These are phyloP conservation scores for Bugula neritina DNA, from an alignment of 2,888 invertebrate genomes.

Conservation along the genomic window DNA sequence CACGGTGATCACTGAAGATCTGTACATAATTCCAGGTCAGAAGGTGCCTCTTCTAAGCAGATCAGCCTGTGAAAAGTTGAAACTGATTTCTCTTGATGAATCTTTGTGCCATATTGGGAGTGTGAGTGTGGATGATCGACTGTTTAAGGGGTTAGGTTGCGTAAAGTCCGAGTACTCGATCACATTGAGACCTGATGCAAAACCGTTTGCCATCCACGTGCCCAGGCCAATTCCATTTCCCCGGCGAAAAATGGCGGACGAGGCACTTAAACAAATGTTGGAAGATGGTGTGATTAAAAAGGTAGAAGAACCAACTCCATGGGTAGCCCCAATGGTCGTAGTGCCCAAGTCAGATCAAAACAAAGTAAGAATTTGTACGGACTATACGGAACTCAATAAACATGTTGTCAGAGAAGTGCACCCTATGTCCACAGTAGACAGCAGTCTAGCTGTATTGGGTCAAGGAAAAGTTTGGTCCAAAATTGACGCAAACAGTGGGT, in stretches of 20 bases:
- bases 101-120: neutral
- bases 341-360: neutral
- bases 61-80: neutral
- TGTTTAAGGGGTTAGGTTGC: neutral
- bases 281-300: slow-evolving; percentile 5
- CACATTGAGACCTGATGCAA: neutral
- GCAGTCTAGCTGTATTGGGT: neutral
- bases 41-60: neutral
- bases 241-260: neutral
- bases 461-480: neutral
- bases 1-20: neutral
- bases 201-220: slow-evolving; percentile 5
- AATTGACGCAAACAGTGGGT: slow-evolving; percentile 18
- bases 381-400: neutral
- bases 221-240: neutral
- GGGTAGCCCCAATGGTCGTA: slow-evolving; percentile 3
- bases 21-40: neutral
- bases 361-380: slow-evolving; percentile 1
- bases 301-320: neutral
- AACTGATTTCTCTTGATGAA: neutral
- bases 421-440: slow-evolving; percentile 9
- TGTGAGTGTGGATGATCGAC: neutral
- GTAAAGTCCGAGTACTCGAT: neutral
- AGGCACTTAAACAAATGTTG: neutral
- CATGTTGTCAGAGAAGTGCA: neutral